Evolutionary conservation across 2,888 invertebrate species (phyloP).

Genomic region (Trichogramma evanescens): DNA sequence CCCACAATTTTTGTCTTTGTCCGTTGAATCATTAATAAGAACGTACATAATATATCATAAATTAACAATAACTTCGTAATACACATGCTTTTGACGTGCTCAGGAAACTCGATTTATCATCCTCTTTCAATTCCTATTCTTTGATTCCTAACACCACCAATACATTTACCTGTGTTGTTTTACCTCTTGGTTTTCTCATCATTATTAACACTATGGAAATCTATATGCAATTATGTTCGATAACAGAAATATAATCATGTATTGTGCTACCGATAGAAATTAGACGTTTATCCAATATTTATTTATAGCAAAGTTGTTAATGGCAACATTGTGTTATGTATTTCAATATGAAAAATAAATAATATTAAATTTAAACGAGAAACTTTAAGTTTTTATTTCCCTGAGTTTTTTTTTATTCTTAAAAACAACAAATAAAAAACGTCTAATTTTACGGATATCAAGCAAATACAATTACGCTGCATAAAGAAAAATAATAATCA

Average conservation of each 20-base stretch:
- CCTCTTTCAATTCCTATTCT: too few species aligned
- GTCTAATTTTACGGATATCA: slow-evolving; percentile 2
- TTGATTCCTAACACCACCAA: slow-evolving; percentile 10
- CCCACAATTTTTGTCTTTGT: slow-evolving; percentile 17
- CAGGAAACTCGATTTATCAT: neutral
- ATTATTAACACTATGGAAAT: slow-evolving; percentile 33
- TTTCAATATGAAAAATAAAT: neutral
- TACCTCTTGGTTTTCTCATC: slow-evolving; percentile 45
- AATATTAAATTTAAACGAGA: neutral
- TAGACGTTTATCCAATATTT: slow-evolving; percentile 6
- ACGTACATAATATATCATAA: slow-evolving; percentile 11
- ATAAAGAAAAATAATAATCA: neutral
- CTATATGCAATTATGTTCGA: slow-evolving; percentile 4
- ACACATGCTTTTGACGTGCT: slow-evolving; percentile 13
- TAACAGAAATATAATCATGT: neutral
- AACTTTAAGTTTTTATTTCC: neutral
- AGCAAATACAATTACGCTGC: neutral
- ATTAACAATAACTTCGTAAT: slow-evolving; percentile 10
- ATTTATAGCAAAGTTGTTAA: neutral
- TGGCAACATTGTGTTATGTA: too few species aligned
- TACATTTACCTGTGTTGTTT: slow-evolving; percentile 35
- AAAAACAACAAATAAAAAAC: neutral
- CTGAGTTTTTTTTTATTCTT: neutral
- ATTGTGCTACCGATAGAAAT: slow-evolving; percentile 2
- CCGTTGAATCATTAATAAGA: slow-evolving; percentile 13